Evolutionary conservation across 2,797 vertebrate species (phyloP).

Genomic region (Gymnocypris eckloni): DNA sequence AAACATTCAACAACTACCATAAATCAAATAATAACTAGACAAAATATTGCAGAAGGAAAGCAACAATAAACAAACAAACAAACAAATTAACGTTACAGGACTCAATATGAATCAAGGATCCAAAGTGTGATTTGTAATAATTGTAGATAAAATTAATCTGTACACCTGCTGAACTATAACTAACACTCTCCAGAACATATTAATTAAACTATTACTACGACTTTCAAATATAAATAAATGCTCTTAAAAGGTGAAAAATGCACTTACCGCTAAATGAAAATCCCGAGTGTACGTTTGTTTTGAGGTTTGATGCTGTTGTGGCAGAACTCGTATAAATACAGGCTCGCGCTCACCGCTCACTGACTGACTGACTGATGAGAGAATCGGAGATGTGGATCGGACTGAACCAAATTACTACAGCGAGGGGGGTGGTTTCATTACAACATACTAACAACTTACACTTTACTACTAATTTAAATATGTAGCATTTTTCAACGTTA

Average conservation of each 20-base stretch:
- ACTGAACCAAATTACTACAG: constrained; percentile 14
- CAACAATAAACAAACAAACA: too few species aligned
- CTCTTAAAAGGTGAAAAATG: background rate
- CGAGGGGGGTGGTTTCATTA: background rate
- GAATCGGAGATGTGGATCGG: background rate
- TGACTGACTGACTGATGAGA: background rate
- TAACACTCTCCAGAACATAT: background rate
- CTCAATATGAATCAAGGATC: background rate
- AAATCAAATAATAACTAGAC: too few species aligned
- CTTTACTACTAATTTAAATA: background rate
- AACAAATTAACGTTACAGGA: background rate
- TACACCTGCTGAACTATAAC: background rate
- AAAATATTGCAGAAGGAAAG: background rate
- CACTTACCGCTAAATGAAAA: constrained; percentile 17
- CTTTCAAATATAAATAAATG: background rate
- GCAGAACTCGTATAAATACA: background rate
- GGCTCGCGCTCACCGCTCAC: background rate
- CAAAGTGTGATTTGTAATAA: background rate
- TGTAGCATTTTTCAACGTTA: background rate
- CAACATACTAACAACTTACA: background rate
- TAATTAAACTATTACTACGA: background rate
- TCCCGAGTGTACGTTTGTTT: background rate
- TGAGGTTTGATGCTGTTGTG: too few species aligned
- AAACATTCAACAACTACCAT: background rate
- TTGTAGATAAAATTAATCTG: background rate